Base-by-base conservation (phyloP, 2,888 invertebrate species). In the Axea sp. region DNA sequence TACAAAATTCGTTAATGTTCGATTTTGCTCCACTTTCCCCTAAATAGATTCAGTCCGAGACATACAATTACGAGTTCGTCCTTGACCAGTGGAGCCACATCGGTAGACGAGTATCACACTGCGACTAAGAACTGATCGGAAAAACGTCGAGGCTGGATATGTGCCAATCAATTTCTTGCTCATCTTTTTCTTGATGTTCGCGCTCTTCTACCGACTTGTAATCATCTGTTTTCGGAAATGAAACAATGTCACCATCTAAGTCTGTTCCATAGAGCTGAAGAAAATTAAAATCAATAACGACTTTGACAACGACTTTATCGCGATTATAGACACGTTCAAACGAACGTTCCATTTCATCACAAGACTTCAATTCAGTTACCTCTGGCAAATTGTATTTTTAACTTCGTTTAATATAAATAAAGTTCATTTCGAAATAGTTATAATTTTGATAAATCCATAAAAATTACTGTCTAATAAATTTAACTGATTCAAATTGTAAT, bases 161-260 rank as follows among this genome's bases (percentile, higher is more conserved):
- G 30, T 55, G 75, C 77, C 78, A 77, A 76, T 76, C 68, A 73
- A 75, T 77, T 74, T 67, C 55, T 49, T 57, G 41, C 33, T 49
- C 64, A 41, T 30, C 33, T 45, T 4, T 55, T 12, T 33, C 24
- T 24, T 19, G n/a, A 3, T 24, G 11, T 17, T 22, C 33, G 43
- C 15, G n/a, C 30, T 51, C 26, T 41, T 24, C 30, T 8, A 9
- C 8, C 41, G 39, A 28, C 55, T 39, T 41, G 39, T 43, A 43
- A 57, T 57, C 57, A 57, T 33, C 33, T 62, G 31, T 24, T 41
- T 33, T 39, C 41, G 41, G 67, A 57, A 57, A 57, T 67, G 43
- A 53, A 45, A 53, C 53, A 51, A 37, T 43, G 43, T 26, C 33
- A 37, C 35, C n/a, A n/a, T n/a, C 43, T 43, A 33, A 30, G 39